Evolutionary conservation across 1,140 invertebrate genomes (phyloP).

Genomic region (Varroa destructor): DNA sequence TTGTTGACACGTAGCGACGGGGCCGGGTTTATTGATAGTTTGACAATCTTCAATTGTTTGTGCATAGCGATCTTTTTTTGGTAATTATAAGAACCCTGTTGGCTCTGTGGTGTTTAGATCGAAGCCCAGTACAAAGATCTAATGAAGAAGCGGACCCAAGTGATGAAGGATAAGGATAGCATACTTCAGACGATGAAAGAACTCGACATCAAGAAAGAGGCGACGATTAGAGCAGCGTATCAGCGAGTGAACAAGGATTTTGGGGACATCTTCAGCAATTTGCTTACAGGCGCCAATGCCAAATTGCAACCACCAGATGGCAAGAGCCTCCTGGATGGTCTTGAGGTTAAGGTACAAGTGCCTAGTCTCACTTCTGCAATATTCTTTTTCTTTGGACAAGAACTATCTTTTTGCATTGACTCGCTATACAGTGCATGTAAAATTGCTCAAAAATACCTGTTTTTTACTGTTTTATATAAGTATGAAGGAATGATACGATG

Average conservation of each 20-base stretch:
- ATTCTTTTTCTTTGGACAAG: neutral
- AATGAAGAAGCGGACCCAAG: constrained; percentile 61
- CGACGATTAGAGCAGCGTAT: constrained; percentile 64
- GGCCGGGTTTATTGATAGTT: too few relatives aligned
- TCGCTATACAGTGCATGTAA: neutral
- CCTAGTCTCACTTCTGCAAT: neutral
- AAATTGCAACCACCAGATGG: constrained; percentile 63
- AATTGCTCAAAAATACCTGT: too few relatives aligned
- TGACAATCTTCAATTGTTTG: too few relatives aligned
- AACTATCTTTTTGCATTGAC: constrained; percentile 21
- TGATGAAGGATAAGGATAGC: constrained; percentile 70
- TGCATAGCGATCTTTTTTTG: too few relatives aligned
- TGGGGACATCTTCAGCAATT: constrained; percentile 81
- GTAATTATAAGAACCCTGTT: too few relatives aligned
- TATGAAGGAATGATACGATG: too few relatives aligned
- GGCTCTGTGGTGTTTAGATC: constrained; percentile 28
- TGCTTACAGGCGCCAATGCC: constrained; percentile 76
- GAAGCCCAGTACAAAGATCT: constrained; percentile 55
- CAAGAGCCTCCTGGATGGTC: constrained; percentile 59
- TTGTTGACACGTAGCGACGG: too few relatives aligned
- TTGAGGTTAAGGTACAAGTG: constrained; percentile 53
- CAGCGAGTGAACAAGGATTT: constrained; percentile 65
- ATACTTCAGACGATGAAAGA: constrained; percentile 68
- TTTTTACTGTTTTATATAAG: too few relatives aligned
- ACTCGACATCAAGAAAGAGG: constrained; percentile 75